phyloP scores from a whole-genome alignment of 2,888 invertebrate species.

The Autographa gamma region DNA sequence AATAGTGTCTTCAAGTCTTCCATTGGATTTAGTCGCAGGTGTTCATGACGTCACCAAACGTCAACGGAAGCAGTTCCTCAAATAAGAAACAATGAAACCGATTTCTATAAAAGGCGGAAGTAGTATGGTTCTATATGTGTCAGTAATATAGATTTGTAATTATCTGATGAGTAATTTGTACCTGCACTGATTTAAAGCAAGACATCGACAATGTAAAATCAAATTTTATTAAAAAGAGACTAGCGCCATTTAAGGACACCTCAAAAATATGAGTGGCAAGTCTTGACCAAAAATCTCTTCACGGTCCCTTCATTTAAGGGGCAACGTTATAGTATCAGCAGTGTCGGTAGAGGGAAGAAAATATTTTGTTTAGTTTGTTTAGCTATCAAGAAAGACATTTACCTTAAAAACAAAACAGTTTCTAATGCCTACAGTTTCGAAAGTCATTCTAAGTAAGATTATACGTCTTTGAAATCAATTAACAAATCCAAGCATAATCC shows the following conservation, averaged over 20 bases:
- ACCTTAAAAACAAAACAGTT: too few species aligned
- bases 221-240: too few species aligned
- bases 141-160: slow-evolving; percentile 29
- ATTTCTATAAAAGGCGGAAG: slow-evolving; percentile 31
- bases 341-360: too few species aligned
- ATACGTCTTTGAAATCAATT: not conserved
- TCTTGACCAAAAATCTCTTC: too few species aligned
- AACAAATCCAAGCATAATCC: not conserved
- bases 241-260: too few species aligned
- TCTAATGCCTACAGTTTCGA: too few species aligned
- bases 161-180: not conserved
- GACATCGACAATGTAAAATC: too few species aligned
- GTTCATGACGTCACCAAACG: slow-evolving; percentile 17
- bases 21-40: slow-evolving; percentile 36
- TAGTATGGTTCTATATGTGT: slow-evolving; percentile 18
- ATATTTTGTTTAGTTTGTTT: too few species aligned
- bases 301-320: too few species aligned
- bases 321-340: too few species aligned
- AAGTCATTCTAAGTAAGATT: not conserved
- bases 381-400: too few species aligned
- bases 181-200: not conserved
- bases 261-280: too few species aligned
- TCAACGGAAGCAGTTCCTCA: slow-evolving; percentile 20
- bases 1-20: slow-evolving; percentile 2
- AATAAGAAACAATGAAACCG: slow-evolving; percentile 36